Evolutionary conservation across 2,888 invertebrate genomes (phyloP), one percentile per base, ranked within the genome.

Genomic region (Heliconius aoede): DNA sequence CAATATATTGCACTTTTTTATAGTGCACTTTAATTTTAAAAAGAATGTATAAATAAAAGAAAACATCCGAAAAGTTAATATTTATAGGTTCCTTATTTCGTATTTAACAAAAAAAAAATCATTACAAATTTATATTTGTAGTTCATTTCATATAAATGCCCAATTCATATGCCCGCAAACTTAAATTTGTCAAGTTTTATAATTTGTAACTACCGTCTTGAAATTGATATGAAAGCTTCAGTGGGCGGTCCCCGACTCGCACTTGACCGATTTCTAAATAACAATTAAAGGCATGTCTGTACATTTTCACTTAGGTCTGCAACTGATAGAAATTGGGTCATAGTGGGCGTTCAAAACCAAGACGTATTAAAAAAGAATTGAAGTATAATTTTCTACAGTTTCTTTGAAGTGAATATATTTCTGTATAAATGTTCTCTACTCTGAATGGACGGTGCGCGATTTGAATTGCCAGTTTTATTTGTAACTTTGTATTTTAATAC

Each of bases 351-450:
- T 60, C 32, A 76, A 76, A 46, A 40, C 46, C 24, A 73, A 74
- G 67, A 74, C 21, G 21, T 65, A 62, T 68, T 62, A 46, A 78
- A 69, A 61, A 73, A 75, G 76, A 78, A 78, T 78, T 55, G 73
- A 73, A 68, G 79, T 73, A 73, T 79, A 74, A 79, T 78, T 79
- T 79, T 78, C 69, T 78, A 74, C 58, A 76, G 73, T 30, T 61
- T 74, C 61, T 75, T 73, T 77, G 60, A 58, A 76, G 60, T 58
- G 76, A 78, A 73, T 76, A 26, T 73, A 69, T 78, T 76, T 73
- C 46, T 60, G 64, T 64, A 58, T 71, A 69, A 58, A 73, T 36
- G 61, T 74, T 76, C 55, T 65, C 65, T 67, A 28, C 46, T 68
- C 24, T 75, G 64, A 67, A 76, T 78, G 72, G 72, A 58, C 21